These are phyloP conservation scores for Strigamia transsilvanica DNA, from an alignment of 2,888 invertebrate genomes.

Conservation along the genomic window DNA sequence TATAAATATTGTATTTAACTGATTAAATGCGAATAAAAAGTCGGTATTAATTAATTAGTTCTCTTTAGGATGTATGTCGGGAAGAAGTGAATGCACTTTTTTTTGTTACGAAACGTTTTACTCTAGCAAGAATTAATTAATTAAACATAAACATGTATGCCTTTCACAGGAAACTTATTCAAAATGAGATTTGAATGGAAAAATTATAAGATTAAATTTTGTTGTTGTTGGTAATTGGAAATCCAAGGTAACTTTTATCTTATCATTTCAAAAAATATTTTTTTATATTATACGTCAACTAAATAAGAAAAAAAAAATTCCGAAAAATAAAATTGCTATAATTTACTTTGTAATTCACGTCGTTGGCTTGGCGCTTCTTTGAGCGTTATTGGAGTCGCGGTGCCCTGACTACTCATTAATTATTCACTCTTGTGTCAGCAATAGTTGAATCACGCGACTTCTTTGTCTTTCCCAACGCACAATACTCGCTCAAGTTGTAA, in stretches of 20 bases:
- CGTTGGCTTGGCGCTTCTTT: background rate
- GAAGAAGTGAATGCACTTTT: background rate
- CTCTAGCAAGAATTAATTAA: background rate
- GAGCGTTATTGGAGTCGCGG: background rate
- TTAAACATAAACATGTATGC: background rate
- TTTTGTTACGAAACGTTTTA: background rate
- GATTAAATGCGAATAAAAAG: too few relatives aligned
- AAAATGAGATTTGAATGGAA: background rate
- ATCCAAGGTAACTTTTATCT: background rate
- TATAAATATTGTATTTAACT: background rate
- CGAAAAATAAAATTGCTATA: background rate
- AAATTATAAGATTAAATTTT: background rate
- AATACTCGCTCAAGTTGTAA: background rate
- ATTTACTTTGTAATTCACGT: background rate
- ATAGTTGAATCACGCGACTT: conserved; percentile 1
- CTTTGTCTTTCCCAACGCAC: background rate
- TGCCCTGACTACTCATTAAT: background rate
- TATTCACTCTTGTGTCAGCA: background rate
- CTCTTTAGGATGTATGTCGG: background rate
- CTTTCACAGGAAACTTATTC: background rate
- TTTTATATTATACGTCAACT: too few relatives aligned
- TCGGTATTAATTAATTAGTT: background rate
- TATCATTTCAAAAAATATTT: background rate
- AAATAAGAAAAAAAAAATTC: background rate
- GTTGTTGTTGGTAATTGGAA: background rate